phyloP scores from a whole-genome alignment of 1,140 invertebrate genomes.

The Centruroides vittatus region DNA sequence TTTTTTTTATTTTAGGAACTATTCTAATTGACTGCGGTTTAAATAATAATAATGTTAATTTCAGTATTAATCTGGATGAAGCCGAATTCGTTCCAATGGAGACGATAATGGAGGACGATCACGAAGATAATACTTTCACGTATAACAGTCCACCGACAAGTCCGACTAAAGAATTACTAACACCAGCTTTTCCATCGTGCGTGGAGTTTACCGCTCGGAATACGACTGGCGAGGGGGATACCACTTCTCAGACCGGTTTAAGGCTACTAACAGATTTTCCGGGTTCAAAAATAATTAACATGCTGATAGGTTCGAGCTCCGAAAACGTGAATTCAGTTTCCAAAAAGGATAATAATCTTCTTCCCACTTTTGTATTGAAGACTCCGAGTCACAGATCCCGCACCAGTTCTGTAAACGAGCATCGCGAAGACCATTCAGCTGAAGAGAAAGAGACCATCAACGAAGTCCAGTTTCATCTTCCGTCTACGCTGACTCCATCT shows the following conservation, averaged over 20 bases:
- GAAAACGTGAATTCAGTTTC: conserved; percentile 12
- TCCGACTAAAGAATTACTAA: conserved; percentile 13
- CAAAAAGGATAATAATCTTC: conserved; percentile 5
- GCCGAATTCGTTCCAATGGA: conserved; percentile 21
- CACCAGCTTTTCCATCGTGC: conserved; percentile 3
- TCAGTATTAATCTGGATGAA: conserved; percentile 17
- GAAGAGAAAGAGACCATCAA: no score
- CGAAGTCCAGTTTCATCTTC: neutral
- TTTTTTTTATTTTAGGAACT: neutral
- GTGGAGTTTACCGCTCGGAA: conserved; percentile 3
- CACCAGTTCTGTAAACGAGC: neutral
- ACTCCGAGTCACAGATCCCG: conserved; percentile 4
- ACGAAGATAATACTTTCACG: conserved; percentile 10
- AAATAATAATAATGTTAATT: neutral
- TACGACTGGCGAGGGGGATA: conserved; percentile 1
- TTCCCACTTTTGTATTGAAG: conserved; percentile 8
- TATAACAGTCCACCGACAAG: conserved; percentile 14
- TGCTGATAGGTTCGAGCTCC: conserved; percentile 15
- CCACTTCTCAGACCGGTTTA: conserved; percentile 9
- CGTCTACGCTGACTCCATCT: conserved; percentile 4
- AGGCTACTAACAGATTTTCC: conserved; percentile 8
- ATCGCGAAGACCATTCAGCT: neutral
- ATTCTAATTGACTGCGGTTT: neutral
- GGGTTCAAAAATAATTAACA: conserved; percentile 15
- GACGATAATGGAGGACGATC: conserved; percentile 16